These are phyloP conservation scores for Drosophila parabipectinata DNA, from an alignment of 1,140 invertebrate genomes.

Conservation along the genomic window DNA sequence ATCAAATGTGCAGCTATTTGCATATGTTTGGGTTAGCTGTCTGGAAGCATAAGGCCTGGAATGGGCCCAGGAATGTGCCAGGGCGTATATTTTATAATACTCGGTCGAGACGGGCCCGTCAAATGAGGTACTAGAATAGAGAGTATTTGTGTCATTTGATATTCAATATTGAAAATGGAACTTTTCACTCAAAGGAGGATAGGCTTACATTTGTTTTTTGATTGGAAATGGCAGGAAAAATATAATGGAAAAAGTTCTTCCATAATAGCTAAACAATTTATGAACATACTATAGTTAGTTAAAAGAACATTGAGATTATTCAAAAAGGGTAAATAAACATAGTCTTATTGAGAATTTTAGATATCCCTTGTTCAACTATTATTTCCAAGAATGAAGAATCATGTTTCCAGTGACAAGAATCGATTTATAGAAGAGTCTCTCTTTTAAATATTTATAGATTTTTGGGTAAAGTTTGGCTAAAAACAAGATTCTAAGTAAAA, in stretches of 20 bases:
- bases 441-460: too few relatives aligned
- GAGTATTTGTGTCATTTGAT: constrained; percentile 23
- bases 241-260: background rate
- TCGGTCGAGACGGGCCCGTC: background rate
- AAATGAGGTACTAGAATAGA: constrained; percentile 3
- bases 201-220: constrained; percentile 14
- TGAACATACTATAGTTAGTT: too few relatives aligned
- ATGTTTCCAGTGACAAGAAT: too few relatives aligned
- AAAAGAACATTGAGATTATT: too few relatives aligned
- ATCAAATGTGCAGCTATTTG: constrained; percentile 9
- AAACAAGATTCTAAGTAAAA: too few relatives aligned
- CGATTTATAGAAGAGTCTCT: too few relatives aligned
- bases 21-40: constrained; percentile 38
- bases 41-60: constrained; percentile 6
- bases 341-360: too few relatives aligned
- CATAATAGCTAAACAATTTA: too few relatives aligned
- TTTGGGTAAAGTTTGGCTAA: too few relatives aligned
- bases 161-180: constrained; percentile 28
- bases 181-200: background rate
- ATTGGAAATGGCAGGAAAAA: background rate
- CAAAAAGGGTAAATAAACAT: too few relatives aligned
- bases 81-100: constrained; percentile 30
- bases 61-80: constrained; percentile 7
- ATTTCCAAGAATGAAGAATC: too few relatives aligned
- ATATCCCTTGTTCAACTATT: too few relatives aligned